Percentiles rank a stretch among this genome's conserved stretches.
Evolutionary conservation across 2,888 invertebrate genomes (phyloP).

Genomic region (Tetragonula carbonaria): DNA sequence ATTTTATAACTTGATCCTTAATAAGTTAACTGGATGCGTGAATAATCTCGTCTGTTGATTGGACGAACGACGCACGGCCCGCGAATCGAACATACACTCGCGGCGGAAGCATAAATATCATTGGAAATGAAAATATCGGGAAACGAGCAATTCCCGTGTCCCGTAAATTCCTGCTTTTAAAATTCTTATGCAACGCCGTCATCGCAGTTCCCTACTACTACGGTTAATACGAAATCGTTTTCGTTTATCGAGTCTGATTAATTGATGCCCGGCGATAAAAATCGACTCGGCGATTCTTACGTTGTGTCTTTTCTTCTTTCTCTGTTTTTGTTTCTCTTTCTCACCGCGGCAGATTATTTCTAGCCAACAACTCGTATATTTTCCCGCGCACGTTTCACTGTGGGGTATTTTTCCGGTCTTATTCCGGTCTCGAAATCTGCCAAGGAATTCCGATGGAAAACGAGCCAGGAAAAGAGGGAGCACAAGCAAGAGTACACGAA

Average conservation of each 20-base stretch:
- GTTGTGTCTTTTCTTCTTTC: not conserved
- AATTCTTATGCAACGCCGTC: constrained; percentile 21
- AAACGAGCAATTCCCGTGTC: constrained; percentile 36
- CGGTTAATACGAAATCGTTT: constrained; percentile 34
- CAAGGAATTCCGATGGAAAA: constrained; percentile 24
- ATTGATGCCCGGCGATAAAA: constrained; percentile 22
- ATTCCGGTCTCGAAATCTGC: constrained; percentile 36
- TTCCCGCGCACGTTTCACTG: not conserved
- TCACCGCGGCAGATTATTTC: constrained; percentile 6
- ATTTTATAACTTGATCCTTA: not conserved
- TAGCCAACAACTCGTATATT: constrained; percentile 15
- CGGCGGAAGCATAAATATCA: constrained; percentile 41
- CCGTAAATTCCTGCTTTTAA: constrained; percentile 35
- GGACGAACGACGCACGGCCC: not conserved
- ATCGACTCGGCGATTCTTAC: not conserved
- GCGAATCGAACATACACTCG: not conserved
- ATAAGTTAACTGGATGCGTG: not conserved
- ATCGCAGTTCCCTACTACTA: not conserved
- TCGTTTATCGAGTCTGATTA: constrained; percentile 26
- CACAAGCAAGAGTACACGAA: constrained; percentile 14
- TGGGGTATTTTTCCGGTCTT: constrained; percentile 24
- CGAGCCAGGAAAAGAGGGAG: not conserved
- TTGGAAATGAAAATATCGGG: constrained; percentile 25
- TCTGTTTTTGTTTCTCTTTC: not conserved
- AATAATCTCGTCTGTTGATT: not conserved